Base-by-base conservation (phyloP, 2,113 vertebrate genomes). In the Atrichornis clamosus region DNA sequence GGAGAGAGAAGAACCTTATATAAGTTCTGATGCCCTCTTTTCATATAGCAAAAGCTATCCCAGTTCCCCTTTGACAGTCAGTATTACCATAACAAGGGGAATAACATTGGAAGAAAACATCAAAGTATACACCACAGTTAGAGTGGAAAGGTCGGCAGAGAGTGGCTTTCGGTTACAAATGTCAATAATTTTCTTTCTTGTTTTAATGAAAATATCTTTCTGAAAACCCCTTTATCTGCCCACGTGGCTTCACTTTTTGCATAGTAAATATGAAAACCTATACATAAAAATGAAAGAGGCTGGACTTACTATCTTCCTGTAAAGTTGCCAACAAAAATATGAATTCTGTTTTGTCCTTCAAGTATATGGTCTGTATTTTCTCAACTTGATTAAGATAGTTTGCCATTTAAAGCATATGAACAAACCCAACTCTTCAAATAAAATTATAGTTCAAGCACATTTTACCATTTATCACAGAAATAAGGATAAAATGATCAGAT, bases 161-260 rank as follows among this genome's bases (percentile, higher is more conserved):
- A 1, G 4, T 32, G 46, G 4, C 4, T 83, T 84, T 72, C 0
- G 0, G 20, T 68, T 64, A 67, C 9, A 42, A n/a, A 21, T 55
- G 20, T 14, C 13, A 39, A 24, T 50, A 83, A 42, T 24, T 90
- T 27, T 2, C 52, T 8, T n/a, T 44, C 23, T 52, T 39, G 10
- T 58, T 50, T 62, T 62, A 42, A 41, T 42, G 15, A 63, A 53
- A 47, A 13, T 74, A 74, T 8, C 30, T 82, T 55, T 84, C n/a
- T 84, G 35, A 85, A 23, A 52, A 23, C 3, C 3, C 20, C 20
- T 50, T 76, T 60, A 32, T 41, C 46, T 89, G 21, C 35, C 26
- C 44, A 73, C 35, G 17, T 49, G 27, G 12, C 70, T 58, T 5
- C 5, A 44, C 11, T 78, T 42, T 52, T 63, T 87, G 22, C 33